phyloP scores from a whole-genome alignment of 2,113 vertebrate species.

The Daboia siamensis region DNA sequence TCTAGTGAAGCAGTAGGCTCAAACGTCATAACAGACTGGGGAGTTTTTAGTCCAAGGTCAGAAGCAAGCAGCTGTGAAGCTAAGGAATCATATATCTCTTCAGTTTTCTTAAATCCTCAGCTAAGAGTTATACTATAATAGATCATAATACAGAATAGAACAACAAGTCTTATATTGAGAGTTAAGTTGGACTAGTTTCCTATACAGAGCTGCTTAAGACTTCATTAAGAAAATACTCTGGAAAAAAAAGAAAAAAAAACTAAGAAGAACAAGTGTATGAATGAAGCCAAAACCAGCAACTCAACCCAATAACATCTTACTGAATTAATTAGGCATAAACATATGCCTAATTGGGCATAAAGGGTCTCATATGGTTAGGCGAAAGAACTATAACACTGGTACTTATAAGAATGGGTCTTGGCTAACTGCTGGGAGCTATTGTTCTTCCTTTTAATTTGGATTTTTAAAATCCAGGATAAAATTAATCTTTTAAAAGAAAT shows the following conservation, averaged over 20 bases:
- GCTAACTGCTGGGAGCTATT: not conserved
- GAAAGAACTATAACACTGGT: not conserved
- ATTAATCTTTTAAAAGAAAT: not conserved
- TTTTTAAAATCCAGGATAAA: not conserved
- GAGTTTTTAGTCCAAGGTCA: not conserved
- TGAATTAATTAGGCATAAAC: not conserved
- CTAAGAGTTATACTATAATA: not conserved
- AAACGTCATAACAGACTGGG: not conserved
- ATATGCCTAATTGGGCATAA: not conserved
- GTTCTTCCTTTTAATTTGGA: not conserved
- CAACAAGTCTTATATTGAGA: not conserved
- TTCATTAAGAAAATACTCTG: not conserved
- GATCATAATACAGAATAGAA: not conserved
- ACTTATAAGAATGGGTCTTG: not conserved
- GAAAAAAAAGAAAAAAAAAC: not conserved
- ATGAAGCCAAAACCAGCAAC: not conserved
- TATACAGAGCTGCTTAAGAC: not conserved
- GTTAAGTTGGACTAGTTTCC: not conserved
- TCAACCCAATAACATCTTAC: not conserved
- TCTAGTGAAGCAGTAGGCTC: not conserved
- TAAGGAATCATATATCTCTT: not conserved
- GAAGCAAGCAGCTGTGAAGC: not conserved
- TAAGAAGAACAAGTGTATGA: not conserved
- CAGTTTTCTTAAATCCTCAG: not conserved
- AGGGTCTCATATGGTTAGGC: not conserved